Base-by-base conservation (phyloP, 2,888 invertebrate species). In the Eilema depressum region DNA sequence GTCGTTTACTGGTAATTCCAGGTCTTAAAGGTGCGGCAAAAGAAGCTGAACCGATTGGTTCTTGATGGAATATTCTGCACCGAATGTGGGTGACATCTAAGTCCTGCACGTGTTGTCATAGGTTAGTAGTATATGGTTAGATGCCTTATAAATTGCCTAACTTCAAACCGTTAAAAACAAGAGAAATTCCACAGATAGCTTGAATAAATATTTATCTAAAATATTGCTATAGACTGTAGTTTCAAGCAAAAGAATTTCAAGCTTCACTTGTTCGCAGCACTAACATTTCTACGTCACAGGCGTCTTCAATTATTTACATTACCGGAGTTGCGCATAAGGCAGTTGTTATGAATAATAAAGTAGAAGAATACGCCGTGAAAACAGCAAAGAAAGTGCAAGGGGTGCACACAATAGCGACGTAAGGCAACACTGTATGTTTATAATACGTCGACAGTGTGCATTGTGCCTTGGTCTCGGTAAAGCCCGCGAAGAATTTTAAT, bases 271-370 rank as follows among this genome's bases (percentile, higher is more conserved):
- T 85, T 85, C 76, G 80, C 79, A 85, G 76, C 83, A 88, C 82
- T 83, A 78, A 76, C 78, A 76, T 78, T 76, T 78, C 74, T 65
- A 85, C 88, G 90, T 92, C 91, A 90, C 89, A 89, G 89, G 88
- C 87, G 89, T 88, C 85, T 86, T 94, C 92, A 94, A 94, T 94
- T 93, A 94, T 94, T 94, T 91, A 93, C 91, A 90, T 91, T 88
- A 89, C 87, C 87, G 87, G 85, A 91, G 88, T 88, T 86, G 89
- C 85, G 87, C 91, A 87, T 88, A 91, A 92, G 91, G 90, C 89
- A 86, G 91, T 91, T 89, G 89, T 92, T 90, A 92, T 93, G 91
- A 93, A 94, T 94, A 94, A 94, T 94, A 94, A 91, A 94, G 92
- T 84, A 85, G 85, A 85, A 88, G 91, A 91, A 94, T 90, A 91